These are phyloP conservation scores for Theonella swinhoei DNA, from an alignment of 37 sponge, comb jelly and placozoan genomes.

Conservation along the genomic window DNA sequence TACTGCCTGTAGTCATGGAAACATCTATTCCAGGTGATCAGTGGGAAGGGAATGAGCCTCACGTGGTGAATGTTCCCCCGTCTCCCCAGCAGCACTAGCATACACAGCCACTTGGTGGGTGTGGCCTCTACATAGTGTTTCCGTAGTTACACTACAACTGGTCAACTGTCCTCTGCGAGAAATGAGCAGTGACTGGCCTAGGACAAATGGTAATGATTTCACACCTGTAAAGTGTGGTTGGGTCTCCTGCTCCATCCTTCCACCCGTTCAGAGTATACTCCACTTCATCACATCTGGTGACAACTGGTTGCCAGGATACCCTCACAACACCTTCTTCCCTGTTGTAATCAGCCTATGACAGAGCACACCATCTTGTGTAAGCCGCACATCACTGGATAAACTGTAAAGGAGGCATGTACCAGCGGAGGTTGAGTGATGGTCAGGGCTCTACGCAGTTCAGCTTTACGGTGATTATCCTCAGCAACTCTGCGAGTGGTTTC, in stretches of 20 bases:
- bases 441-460: conserved; percentile 1
- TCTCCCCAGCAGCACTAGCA: conserved; percentile 15
- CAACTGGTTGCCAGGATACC: conserved; percentile 7
- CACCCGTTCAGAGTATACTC: not conserved
- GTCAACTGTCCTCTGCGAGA: conserved; percentile 5
- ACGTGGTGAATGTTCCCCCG: conserved; percentile 35
- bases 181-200: not conserved
- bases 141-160: not conserved
- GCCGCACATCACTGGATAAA: not conserved
- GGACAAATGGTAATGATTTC: not conserved
- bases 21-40: no score
- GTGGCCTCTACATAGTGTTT: conserved; percentile 34
- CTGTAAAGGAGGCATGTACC: no score
- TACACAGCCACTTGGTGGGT: conserved; percentile 43
- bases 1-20: conserved; percentile 1
- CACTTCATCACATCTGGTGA: not conserved
- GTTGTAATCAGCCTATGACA: conserved; percentile 1
- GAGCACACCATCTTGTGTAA: not conserved
- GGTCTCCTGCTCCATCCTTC: not conserved
- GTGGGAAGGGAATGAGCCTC: no score
- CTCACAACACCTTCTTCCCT: not conserved
- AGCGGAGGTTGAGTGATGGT: conserved; percentile 3
- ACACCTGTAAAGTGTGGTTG: not conserved
- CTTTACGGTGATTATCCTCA: not conserved
- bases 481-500: conserved; percentile 14